Conservation (phyloP, 2,888 invertebrate genomes). For the Hydropsyche betteni region DNA sequence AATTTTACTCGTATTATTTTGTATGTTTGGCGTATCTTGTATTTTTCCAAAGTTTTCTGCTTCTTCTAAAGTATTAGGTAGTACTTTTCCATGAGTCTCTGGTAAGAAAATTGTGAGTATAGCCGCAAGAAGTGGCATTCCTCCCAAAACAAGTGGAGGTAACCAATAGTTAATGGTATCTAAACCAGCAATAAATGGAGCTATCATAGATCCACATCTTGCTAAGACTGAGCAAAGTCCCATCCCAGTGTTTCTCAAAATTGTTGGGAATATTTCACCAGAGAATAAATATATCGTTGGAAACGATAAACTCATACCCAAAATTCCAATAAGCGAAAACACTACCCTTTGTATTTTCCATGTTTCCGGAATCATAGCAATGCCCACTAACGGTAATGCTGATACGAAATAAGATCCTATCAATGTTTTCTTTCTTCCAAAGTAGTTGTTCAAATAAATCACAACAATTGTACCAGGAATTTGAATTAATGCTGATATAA, state of each 20-base stretch:
- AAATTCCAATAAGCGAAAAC: conserved; percentile 71
- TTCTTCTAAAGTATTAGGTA: conserved; percentile 44
- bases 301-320: conserved; percentile 76
- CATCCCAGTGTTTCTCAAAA: conserved; percentile 77
- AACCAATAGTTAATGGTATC: conserved; percentile 60
- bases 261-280: conserved; percentile 81
- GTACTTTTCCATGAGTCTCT: conserved; percentile 54
- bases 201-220: conserved; percentile 76
- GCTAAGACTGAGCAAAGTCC: conserved; percentile 79
- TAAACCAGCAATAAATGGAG: conserved; percentile 74
- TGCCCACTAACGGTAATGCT: conserved; percentile 64
- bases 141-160: conserved; percentile 71
- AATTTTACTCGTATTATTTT: not conserved
- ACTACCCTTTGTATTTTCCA: conserved; percentile 60
- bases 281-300: conserved; percentile 79
- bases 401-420: conserved; percentile 64
- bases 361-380: conserved; percentile 57
- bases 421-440: conserved; percentile 68
- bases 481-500: conserved; percentile 70
- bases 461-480: conserved; percentile 61
- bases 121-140: conserved; percentile 68
- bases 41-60: conserved; percentile 18
- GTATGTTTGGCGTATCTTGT: not conserved
- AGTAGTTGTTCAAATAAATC: conserved; percentile 65
- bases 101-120: conserved; percentile 68